Conservation (phyloP, 2,797 vertebrate genomes). For the Halcyon chelicuti region DNA sequence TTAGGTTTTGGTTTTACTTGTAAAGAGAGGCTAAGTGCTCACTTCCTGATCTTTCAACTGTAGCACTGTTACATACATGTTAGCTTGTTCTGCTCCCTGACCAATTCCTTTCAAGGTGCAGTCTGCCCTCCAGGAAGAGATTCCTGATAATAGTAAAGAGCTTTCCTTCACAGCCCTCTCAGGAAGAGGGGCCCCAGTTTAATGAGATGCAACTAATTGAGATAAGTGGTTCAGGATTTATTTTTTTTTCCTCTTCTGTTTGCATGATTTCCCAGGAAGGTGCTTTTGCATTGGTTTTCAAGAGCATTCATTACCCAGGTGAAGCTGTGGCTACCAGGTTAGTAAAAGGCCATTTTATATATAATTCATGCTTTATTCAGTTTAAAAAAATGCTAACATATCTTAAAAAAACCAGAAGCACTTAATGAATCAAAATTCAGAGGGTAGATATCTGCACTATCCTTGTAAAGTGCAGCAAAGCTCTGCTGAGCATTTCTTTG, state of each 20-base stretch:
- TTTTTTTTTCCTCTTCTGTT: neutral
- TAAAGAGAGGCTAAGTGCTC: neutral
- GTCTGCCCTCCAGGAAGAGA: constrained; percentile 43
- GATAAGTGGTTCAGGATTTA: neutral
- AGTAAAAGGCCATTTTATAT: constrained; percentile 41
- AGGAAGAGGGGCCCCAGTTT: constrained; percentile 8
- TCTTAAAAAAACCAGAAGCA: neutral
- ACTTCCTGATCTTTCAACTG: neutral
- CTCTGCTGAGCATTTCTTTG: neutral
- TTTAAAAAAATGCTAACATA: neutral
- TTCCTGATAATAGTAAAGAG: constrained; percentile 31
- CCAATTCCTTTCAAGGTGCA: constrained; percentile 42
- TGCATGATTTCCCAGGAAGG: constrained; percentile 85
- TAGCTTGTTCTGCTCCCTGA: neutral
- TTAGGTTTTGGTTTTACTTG: neutral
- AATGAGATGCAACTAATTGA: neutral
- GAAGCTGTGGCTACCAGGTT: constrained; percentile 94
- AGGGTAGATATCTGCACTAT: neutral
- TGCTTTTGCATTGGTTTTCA: constrained; percentile 94
- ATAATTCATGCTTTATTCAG: neutral
- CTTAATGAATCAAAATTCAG: neutral
- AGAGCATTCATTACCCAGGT: constrained; percentile 92
- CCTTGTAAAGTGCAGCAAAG: neutral
- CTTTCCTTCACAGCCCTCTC: neutral
- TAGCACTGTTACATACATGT: neutral